Evolutionary conservation across 2,888 invertebrate genomes (phyloP), one percentile per base, ranked within the genome.

Genomic region (Homarus gammarus): DNA sequence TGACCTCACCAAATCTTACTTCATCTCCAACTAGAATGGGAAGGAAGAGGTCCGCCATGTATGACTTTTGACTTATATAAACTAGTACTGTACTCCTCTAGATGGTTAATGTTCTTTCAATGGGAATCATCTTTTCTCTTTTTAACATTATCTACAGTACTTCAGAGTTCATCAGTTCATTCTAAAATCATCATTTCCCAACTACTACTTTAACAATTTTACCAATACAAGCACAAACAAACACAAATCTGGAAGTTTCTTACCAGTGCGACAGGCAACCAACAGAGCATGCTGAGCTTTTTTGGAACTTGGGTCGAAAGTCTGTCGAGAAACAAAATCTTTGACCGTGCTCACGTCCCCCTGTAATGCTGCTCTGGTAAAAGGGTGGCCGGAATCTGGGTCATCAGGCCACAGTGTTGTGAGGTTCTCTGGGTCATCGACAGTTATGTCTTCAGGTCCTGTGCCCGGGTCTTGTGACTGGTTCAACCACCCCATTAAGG

Each of bases 261-360:
- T 31, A 92, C 92, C 92, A 38, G 90, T 78, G 49, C 92, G 84
- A 72, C 92, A 92, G 38, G 92, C 90, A 15, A 87, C 89, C 44
- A 92, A 73, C n/a, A 92, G 73, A 8, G 90, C 90, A 70, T 92
- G 92, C 49, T 92, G 90, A 8, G 92, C 86, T 56, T 89, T 90
- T 87, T 92, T 92, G 22, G 88, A 83, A 27, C 18, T 77, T 2
- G 92, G 87, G 68, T 92, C 92, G 81, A 92, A 92, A 3, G 92
- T 92, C 61, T 83, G 89, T 22, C 89, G 56, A 5, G 77, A 49
- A n/a, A 87, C 89, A 70, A 84, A 79, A 5, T 90, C 90, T 75
- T 51, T 89, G 64, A 92, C 77, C 3, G 90, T 77, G 8, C 31
- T 44, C 5, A 87, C 64, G 75, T 92, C 89, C 12, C 90, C 90